Base-by-base conservation (phyloP, 2,113 vertebrate genomes). In the Sinosuthora webbiana region DNA sequence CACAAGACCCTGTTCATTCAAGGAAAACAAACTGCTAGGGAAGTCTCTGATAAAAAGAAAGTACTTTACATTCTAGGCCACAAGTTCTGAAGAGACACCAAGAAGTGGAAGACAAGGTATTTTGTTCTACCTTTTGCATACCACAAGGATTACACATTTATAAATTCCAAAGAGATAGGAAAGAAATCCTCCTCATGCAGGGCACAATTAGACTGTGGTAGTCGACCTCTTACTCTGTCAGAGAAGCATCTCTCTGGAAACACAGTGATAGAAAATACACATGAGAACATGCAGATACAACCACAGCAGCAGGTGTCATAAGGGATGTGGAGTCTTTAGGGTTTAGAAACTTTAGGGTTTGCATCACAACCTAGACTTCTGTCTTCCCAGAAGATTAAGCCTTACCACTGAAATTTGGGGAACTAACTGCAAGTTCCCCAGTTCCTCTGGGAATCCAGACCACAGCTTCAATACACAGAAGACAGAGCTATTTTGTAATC, bases 221-320 rank as follows among this genome's bases (percentile, higher is more conserved):
- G 28, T 15, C 1, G 0, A 42, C 17, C 44, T 68, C n/a, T 42
- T 41, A 71, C 0, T 6, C 44, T 47, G 21, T 15, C 37, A 89
- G 41, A 47, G 49, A 68, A 87, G 31, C 10, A 3, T 44, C 22
- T 71, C 44, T 41, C 57, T 49, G 81, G 53, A 80, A 73, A 65
- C 15, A 39, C 50, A 77, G 3, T 7, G 44, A 60, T 2, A 63
- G 53, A 76, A 82, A 63, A 77, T 2, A 37, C 6, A 7, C 12
- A 74, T 8, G 28, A 91, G n/a, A 85, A 45, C 14, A 86, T 8
- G 17, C 39, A 77, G 39, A 44, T 41, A 18, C 6, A 73, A 56
- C 24, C 71, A 67, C 7, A 31, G 11, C 12, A 45, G 11, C 4
- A 77, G 33, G 28, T 27, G 39, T 27, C 52, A 68, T 0, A 0